Evolutionary conservation across 1,140 invertebrate species (phyloP).

Genomic region (Aphidius gifuensis): DNA sequence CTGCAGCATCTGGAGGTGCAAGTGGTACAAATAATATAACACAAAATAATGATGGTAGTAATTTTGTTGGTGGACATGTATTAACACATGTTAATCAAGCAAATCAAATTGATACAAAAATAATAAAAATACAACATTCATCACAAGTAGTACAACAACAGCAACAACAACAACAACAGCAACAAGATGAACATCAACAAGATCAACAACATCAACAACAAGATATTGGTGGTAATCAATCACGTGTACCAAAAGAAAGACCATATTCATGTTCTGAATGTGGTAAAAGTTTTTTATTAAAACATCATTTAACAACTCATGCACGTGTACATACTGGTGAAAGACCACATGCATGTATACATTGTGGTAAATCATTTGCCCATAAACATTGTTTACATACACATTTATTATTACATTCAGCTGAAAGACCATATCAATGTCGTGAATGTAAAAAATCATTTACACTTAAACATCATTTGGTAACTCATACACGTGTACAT

Average conservation of each 20-base stretch:
- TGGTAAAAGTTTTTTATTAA: conserved; percentile 77
- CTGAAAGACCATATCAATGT: conserved; percentile 78
- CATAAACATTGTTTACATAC: conserved; percentile 81
- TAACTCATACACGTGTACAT: conserved; percentile 73
- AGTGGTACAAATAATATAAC: conserved; percentile 43
- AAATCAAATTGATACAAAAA: conserved; percentile 46
- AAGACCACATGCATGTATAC: conserved; percentile 76
- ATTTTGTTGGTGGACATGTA: conserved; percentile 50
- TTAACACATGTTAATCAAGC: conserved; percentile 54
- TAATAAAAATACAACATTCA: too few species aligned
- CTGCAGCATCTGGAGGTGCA: conserved; percentile 32
- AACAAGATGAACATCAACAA: too few species aligned
- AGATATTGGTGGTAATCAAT: conserved; percentile 61
- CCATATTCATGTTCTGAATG: conserved; percentile 79
- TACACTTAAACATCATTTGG: conserved; percentile 75
- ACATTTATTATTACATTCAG: conserved; percentile 75
- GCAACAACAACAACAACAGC: too few species aligned
- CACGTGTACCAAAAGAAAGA: conserved; percentile 64
- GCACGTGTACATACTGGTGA: conserved; percentile 76
- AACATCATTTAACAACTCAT: conserved; percentile 79
- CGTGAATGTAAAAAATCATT: conserved; percentile 84
- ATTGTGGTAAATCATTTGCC: conserved; percentile 84
- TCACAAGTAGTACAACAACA: too few species aligned
- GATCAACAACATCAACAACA: conserved; percentile 60
- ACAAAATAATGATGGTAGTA: conserved; percentile 52